A percentile compares a stretch with the other conserved stretches of the same genome.
These are phyloP conservation scores for Semnornis frantzii DNA, from an alignment of 2,113 vertebrate genomes.

Conservation along the genomic window DNA sequence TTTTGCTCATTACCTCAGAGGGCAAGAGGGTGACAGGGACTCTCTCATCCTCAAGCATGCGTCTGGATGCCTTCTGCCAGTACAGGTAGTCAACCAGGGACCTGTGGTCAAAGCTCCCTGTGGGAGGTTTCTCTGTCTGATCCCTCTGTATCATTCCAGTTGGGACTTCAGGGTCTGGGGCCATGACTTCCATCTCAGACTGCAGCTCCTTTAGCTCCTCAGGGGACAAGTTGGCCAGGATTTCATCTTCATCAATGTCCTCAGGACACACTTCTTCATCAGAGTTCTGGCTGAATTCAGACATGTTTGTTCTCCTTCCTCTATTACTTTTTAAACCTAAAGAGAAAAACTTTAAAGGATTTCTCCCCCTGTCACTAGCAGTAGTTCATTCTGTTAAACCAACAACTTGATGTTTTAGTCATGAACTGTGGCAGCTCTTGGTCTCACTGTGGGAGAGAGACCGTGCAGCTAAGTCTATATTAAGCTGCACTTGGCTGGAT, in stretches of 20 bases:
- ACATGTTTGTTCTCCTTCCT: slow-evolving; percentile 61
- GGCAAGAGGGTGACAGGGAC: slow-evolving; percentile 87
- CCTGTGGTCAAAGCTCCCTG: slow-evolving; percentile 90
- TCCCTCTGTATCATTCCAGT: slow-evolving; percentile 93
- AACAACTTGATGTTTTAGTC: slow-evolving; percentile 4
- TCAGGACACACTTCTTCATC: slow-evolving; percentile 65
- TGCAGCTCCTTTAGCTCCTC: slow-evolving; percentile 94
- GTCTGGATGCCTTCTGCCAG: slow-evolving; percentile 93
- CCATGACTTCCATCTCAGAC: slow-evolving; percentile 93
- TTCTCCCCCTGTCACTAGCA: not conserved
- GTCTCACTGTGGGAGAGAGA: slow-evolving; percentile 17
- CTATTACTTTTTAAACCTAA: not conserved
- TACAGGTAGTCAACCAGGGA: slow-evolving; percentile 93
- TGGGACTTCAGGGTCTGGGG: slow-evolving; percentile 89
- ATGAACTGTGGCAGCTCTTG: slow-evolving; percentile 1
- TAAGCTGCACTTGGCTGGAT: slow-evolving; percentile 83
- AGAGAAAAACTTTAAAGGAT: not conserved
- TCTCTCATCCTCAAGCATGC: slow-evolving; percentile 91
- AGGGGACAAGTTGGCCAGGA: slow-evolving; percentile 91
- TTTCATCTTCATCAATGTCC: slow-evolving; percentile 91
- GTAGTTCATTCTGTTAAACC: not conserved
- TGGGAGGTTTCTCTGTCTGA: slow-evolving; percentile 91
- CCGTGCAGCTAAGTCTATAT: slow-evolving; percentile 81
- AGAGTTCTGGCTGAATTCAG: slow-evolving; percentile 67
- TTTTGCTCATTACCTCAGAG: slow-evolving; percentile 79